Evolutionary conservation across 2,888 invertebrate genomes (phyloP).

Genomic region (Noctua comes): DNA sequence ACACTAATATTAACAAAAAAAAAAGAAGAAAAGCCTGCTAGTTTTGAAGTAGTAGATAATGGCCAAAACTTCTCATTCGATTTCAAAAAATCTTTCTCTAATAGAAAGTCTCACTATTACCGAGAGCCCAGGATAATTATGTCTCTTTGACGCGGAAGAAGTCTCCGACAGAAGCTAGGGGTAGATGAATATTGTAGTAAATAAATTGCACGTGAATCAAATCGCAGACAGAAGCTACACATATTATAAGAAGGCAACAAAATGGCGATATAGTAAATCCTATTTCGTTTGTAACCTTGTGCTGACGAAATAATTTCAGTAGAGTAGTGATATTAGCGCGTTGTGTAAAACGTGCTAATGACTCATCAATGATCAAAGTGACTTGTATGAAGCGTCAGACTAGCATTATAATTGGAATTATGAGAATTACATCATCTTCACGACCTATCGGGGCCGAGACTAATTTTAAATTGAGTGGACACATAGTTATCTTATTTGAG

Average conservation of each 20-base stretch:
- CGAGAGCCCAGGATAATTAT: background rate
- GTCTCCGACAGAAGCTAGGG: background rate
- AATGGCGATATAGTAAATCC: background rate
- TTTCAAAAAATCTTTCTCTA: no score
- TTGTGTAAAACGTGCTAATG: constrained; percentile 15
- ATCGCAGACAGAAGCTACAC: background rate
- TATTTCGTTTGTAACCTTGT: background rate
- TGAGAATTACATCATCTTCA: constrained; percentile 11
- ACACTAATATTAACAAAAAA: background rate
- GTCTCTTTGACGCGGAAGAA: background rate
- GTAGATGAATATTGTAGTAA: background rate
- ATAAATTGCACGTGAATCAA: background rate
- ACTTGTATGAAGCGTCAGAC: background rate
- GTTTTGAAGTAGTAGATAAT: background rate
- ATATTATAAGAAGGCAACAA: background rate
- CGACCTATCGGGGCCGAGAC: background rate
- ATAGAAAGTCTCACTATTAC: background rate
- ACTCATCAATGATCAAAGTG: constrained; percentile 22
- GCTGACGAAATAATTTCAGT: constrained; percentile 3
- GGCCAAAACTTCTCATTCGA: fast-evolving
- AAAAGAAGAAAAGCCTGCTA: background rate
- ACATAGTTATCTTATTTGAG: background rate
- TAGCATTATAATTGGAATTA: constrained; percentile 8
- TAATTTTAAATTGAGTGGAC: background rate
- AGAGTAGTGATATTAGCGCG: background rate